Conservation (phyloP, 1,140 invertebrate genomes). For the Scaptomyza hsui region DNA sequence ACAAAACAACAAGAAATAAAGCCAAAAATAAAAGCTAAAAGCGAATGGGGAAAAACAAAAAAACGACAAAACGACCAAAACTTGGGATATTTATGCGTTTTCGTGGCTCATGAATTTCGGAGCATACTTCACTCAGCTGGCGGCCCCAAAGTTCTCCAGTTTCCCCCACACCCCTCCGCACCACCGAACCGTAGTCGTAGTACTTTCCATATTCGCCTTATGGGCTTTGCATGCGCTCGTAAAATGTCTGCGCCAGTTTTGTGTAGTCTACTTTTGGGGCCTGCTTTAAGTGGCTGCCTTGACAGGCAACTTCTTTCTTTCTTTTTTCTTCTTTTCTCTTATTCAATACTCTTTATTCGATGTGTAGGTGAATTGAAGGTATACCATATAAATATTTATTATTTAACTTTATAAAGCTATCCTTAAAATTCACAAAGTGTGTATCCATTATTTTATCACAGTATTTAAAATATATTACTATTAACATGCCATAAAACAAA, state of each 20-base stretch:
- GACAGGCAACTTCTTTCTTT: conserved; percentile 1
- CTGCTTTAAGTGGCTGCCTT: conserved; percentile 31
- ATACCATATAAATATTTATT: background rate
- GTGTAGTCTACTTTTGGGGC: conserved; percentile 32
- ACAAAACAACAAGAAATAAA: conserved; percentile 1
- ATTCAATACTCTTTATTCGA: background rate
- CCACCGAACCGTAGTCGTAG: background rate
- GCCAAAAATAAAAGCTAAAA: conserved; percentile 22
- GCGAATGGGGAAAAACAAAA: conserved; percentile 12
- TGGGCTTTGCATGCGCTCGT: conserved; percentile 51
- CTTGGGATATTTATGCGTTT: conserved; percentile 78
- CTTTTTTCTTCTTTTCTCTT: background rate
- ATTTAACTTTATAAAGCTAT: too few species aligned
- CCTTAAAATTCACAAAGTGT: too few species aligned
- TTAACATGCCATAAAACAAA: too few species aligned
- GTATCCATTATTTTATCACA: too few species aligned
- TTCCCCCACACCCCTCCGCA: too few species aligned
- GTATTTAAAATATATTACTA: too few species aligned
- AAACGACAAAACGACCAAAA: conserved; percentile 36
- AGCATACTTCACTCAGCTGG: conserved; percentile 74
- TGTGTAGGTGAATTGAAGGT: background rate
- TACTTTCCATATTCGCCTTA: conserved; percentile 44
- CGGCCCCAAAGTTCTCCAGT: conserved; percentile 14
- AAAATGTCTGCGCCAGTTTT: conserved; percentile 46
- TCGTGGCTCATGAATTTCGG: conserved; percentile 78